phyloP scores from a whole-genome alignment of 2,888 invertebrate genomes.

The Caenorhabditis doughertyi region DNA sequence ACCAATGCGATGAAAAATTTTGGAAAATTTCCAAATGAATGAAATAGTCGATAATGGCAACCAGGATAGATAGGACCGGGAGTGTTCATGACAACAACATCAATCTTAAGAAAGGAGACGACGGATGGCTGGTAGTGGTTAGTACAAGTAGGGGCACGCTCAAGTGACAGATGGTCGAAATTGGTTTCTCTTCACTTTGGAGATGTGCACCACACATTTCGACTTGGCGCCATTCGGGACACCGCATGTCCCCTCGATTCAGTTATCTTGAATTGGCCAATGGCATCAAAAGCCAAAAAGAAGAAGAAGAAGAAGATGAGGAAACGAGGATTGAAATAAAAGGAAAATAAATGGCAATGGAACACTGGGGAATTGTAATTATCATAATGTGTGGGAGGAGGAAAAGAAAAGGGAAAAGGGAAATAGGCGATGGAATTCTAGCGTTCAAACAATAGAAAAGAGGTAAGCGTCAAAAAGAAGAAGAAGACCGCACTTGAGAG shows the following conservation, averaged over 20 bases:
- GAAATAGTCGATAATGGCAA: not conserved
- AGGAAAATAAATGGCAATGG: slow-evolving; percentile 20
- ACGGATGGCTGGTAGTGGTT: slow-evolving; percentile 35
- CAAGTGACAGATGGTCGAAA: slow-evolving; percentile 66
- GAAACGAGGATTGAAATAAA: not conserved
- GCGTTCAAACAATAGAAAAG: slow-evolving; percentile 16
- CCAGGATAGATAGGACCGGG: slow-evolving; percentile 20
- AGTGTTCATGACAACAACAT: slow-evolving; percentile 58
- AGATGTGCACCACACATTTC: slow-evolving; percentile 44
- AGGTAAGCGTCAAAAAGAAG: slow-evolving; percentile 4
- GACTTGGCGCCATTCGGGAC: slow-evolving; percentile 44
- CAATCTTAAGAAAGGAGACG: slow-evolving; percentile 55
- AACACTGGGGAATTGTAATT: slow-evolving; percentile 51
- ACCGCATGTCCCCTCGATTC: slow-evolving; percentile 37
- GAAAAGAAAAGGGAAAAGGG: slow-evolving; percentile 13
- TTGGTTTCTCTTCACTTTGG: slow-evolving; percentile 53
- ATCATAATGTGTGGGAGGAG: slow-evolving; percentile 44
- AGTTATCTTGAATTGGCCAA: slow-evolving; percentile 36
- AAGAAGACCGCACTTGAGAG: slow-evolving; percentile 36
- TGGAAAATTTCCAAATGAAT: slow-evolving; percentile 6
- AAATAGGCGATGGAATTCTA: slow-evolving; percentile 25
- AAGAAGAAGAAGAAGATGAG: not conserved
- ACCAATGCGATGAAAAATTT: not conserved
- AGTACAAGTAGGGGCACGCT: slow-evolving; percentile 46
- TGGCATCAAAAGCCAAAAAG: slow-evolving; percentile 1